phyloP scores from a whole-genome alignment of 2,888 invertebrate genomes.

The Athrips mouffetella region DNA sequence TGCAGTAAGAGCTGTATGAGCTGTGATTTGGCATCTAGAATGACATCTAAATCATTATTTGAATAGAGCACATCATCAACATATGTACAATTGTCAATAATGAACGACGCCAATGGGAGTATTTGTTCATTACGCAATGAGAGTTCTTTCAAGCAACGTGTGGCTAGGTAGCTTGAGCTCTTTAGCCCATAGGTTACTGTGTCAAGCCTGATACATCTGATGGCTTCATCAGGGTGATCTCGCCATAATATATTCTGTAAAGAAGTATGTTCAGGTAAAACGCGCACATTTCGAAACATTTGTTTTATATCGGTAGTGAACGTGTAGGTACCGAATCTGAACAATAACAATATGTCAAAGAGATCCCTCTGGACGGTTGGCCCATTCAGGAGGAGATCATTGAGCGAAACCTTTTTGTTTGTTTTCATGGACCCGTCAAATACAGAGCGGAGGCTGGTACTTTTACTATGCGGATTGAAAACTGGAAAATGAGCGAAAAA shows the following conservation, averaged over 20 bases:
- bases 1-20: conserved; percentile 9
- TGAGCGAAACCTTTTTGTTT: conserved; percentile 15
- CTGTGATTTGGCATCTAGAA: conserved; percentile 18
- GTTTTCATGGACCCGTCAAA: conserved; percentile 14
- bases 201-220: background rate
- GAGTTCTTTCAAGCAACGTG: background rate
- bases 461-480: too few relatives aligned
- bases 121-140: background rate
- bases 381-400: conserved; percentile 18
- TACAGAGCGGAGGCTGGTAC: too few relatives aligned
- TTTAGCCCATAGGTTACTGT: conserved; percentile 3
- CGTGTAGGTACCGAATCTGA: background rate
- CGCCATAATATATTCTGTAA: conserved; percentile 2
- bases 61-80: conserved; percentile 2
- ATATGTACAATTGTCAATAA: background rate
- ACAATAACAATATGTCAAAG: background rate
- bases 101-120: background rate
- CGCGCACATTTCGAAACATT: background rate
- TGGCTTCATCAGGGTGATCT: background rate
- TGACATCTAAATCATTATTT: background rate
- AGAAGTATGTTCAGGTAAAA: background rate
- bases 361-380: conserved; percentile 13
- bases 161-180: background rate
- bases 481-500: too few relatives aligned
- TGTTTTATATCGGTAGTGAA: background rate